Evolutionary conservation across 2,797 vertebrate species (phyloP), one percentile per base, ranked within the genome.

Genomic region (Schizothorax lantsangensis): DNA sequence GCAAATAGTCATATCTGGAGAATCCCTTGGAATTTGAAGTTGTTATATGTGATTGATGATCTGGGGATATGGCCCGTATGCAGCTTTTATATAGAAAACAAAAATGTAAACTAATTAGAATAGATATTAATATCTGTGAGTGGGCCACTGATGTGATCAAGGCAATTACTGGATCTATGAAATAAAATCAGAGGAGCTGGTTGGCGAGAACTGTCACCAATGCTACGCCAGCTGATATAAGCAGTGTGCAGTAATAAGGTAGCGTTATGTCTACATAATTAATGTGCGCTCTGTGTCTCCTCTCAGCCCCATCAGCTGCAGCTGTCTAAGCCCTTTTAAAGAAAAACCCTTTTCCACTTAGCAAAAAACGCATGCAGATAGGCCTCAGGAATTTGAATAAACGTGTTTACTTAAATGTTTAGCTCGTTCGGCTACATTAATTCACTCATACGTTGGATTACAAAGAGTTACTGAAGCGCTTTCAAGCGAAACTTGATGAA

Each of bases 1-100:
- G 84, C 84, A 85, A 85, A 85, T 85, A 86, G 79, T 81, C 79
- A 81, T 75, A 81, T 86, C 68, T 86, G 71, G 30, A 86, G 71
- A 86, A 81, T 81, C 69, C 54, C 36, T 43, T 43, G 69, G 85
- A 33, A 49, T 86, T 66, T 86, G 40, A 59, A 86, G 71, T 68
- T 74, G 71, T 86, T 86, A 30, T 57, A 62, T 74, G 7, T 64
- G 78, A 86, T 81, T 86, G 79, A 86, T 81, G 71, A 86, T 75
- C 43, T 33, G 5, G 4, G 7, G 79, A 54, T 52, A 36, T 47
- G 12, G 23, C 33, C 62, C 6, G 4, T 52, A 75, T 12, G 47
- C 43, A 40, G 33, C 54, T 45, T 80, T 73, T 80, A 47, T 73
- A 73, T 62, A 52, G 47, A 73, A 85, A 85, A 62, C 68, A 73